Evolutionary conservation across 2,888 invertebrate species (phyloP), one percentile per base, ranked within the genome.

Genomic region (Cryptocheilus praepositus): DNA sequence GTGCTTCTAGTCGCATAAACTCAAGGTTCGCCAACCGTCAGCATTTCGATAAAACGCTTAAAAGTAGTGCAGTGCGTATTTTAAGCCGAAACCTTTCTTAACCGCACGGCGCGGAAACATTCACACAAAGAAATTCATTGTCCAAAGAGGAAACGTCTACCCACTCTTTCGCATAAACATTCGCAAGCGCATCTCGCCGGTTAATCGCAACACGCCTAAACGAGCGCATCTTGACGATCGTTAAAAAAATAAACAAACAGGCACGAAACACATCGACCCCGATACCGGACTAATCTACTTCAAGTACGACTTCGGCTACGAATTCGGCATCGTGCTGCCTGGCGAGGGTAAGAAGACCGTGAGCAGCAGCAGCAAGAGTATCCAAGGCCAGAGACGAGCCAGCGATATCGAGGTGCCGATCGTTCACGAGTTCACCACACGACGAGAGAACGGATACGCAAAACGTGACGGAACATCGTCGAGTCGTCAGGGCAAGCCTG

Each of bases 241-340:
- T 36, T 22, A 21, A 19, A 21, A 19, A 11, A 1, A 51, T 18
- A 19, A 19, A 60, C 63, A 52, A 51, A 36, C 36, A 94, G 94
- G 94, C 88, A 93, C 93, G 76, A 94, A 94, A 89, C 93, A 93
- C 88, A 92, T 94, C 85, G 94, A 94, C 87, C 93, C 94, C 75
- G 93, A 93, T 83, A 94, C 94, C 57, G 94, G 94, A 77, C 90
- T 94, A 70, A 93, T 94, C 83, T 94, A 94, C 90, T 94, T 94
- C 91, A 94, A 94, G 89, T 94, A 94, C 86, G 94, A 94, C 89
- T 94, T 94, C 84, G 94, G 94, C 79, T 94, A 94, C 88, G 94
- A 94, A 87, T 94, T 94, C 85, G 94, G 94, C 70, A 92, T 94
- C 74, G 91, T 94, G 55, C 90, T 93, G 58, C 94, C 94, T 51